phyloP scores from a whole-genome alignment of 2,113 vertebrate genomes.

The Trematomus loennbergii region DNA sequence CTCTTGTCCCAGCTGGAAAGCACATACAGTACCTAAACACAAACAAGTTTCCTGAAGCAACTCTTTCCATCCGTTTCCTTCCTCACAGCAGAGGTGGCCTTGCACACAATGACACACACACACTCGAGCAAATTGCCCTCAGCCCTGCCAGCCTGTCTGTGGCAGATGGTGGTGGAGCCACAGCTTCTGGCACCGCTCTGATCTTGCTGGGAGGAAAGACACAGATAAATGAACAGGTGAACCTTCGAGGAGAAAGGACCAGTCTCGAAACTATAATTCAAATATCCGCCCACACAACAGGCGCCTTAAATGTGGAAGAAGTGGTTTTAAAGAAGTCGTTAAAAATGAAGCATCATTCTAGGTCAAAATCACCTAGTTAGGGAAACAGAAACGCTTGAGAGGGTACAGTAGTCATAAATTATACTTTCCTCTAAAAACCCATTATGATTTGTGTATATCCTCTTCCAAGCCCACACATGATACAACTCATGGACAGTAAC shows the following conservation, averaged over 20 bases:
- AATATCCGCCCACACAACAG: neutral
- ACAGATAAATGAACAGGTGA: constrained; percentile 65
- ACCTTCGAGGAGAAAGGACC: constrained; percentile 12
- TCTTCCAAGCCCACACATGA: no score
- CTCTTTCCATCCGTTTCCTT: constrained; percentile 52
- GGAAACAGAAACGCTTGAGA: neutral
- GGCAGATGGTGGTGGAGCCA: constrained; percentile 70
- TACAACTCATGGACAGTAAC: no score
- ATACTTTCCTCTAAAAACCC: no score
- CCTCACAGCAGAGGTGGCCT: constrained; percentile 58
- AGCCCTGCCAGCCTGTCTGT: constrained; percentile 57
- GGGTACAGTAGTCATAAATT: neutral
- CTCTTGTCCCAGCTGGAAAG: constrained; percentile 50
- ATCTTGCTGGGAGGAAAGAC: constrained; percentile 56
- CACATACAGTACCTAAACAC: constrained; percentile 45
- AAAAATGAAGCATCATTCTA: neutral
- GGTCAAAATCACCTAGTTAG: neutral
- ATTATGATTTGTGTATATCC: no score
- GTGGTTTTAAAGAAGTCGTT: neutral
- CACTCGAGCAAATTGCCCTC: constrained; percentile 50
- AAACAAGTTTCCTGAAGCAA: constrained; percentile 48
- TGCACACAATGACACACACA: constrained; percentile 28
- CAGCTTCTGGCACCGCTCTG: constrained; percentile 57
- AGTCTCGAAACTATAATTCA: constrained; percentile 4
- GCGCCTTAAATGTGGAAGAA: neutral